Evolutionary conservation across 2,888 invertebrate genomes (phyloP).

Genomic region (Erebia epiphron): DNA sequence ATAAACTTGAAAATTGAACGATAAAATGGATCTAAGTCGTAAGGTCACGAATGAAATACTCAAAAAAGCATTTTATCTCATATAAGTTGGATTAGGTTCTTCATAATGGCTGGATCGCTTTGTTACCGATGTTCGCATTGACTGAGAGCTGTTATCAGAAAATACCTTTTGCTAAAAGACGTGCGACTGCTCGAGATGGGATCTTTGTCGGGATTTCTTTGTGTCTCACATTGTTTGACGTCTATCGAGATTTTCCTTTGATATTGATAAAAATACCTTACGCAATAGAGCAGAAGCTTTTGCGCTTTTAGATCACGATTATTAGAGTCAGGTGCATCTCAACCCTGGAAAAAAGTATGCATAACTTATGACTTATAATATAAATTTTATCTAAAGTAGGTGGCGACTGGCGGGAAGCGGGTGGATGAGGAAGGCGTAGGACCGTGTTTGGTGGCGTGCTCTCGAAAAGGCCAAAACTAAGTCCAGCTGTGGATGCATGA

Average conservation of each 20-base stretch:
- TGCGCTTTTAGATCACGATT: background rate
- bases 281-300: background rate
- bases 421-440: too few relatives aligned
- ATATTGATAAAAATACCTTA: slow-evolving; percentile 17
- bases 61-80: slow-evolving; percentile 60
- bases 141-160: slow-evolving; percentile 55
- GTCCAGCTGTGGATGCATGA: too few relatives aligned
- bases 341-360: too few relatives aligned
- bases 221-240: slow-evolving; percentile 43
- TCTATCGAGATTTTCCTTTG: slow-evolving; percentile 28
- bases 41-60: slow-evolving; percentile 37
- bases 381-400: too few relatives aligned
- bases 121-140: slow-evolving; percentile 58
- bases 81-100: slow-evolving; percentile 66
- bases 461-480: too few relatives aligned
- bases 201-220: slow-evolving; percentile 47
- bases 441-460: too few relatives aligned
- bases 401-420: too few relatives aligned
- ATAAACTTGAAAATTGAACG: slow-evolving; percentile 50
- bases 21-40: slow-evolving; percentile 19
- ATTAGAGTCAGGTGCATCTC: background rate
- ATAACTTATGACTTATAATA: too few relatives aligned
- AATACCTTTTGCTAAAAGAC: slow-evolving; percentile 67
- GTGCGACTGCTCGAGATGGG: slow-evolving; percentile 46
- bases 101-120: slow-evolving; percentile 68